Base-by-base conservation (phyloP, 2,888 invertebrate genomes). In the Thereva unica region DNA sequence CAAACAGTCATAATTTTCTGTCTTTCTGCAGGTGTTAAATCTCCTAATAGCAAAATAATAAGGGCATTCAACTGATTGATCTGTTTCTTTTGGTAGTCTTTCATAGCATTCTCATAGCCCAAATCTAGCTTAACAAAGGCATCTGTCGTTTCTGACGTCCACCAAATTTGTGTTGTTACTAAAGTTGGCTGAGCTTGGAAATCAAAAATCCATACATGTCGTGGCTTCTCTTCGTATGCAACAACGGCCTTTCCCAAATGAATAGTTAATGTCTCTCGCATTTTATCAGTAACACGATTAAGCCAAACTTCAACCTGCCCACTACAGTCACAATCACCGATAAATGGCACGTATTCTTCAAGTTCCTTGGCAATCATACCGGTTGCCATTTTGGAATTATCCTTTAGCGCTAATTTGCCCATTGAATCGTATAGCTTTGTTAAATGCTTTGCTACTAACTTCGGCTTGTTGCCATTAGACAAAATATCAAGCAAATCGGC, bases 1-100 rank as follows among this genome's bases (percentile, higher is more conserved):
- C 97, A 97, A 74, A 97, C 92, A 0, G 97, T 95, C 93, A 95
- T 96, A 73, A 97, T 94, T 80, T 97, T 97, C 80, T 95, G 95
- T 9, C 97, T 86, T 74, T 95, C 93, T 1, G 91, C 91, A 0
- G 86, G 84, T 0, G 87, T 86, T 70, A 97, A 82, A 73, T 95
- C 92, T 0, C 93, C 93, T 71, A 96, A 82, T 63, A 97, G 81
- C 59, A 95, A 83, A 5, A 85, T 83, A 71, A 97, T 97, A n/a
- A 97, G 83, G 0, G 90, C 85, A 76, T 88, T 93, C 69, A 97
- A 80, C 76, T 96, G 95, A 41, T 83, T 80, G 4, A 96, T 89
- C 83, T 95, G 94, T 76, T 93, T 93, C 75, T 90, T 90, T 76
- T 93, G 92, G 74, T 95, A 96, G 77, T 95, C 96, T 78, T 95